Evolutionary conservation across 2,888 invertebrate species (phyloP).

Genomic region (Andricus quercusramuli): DNA sequence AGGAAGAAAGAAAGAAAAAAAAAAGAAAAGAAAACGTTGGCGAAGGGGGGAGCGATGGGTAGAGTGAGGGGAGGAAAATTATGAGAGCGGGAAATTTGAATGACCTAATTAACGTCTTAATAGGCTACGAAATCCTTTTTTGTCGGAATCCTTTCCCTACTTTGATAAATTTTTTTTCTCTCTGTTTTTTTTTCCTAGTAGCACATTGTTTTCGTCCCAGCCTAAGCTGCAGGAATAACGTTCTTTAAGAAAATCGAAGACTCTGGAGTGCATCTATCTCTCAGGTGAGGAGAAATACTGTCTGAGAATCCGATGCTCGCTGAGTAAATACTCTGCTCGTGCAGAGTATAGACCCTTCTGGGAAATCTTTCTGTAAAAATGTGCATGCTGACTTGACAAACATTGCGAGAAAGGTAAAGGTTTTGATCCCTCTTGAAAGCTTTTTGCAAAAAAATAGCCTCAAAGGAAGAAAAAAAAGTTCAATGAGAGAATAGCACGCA

Average conservation of each 20-base stretch:
- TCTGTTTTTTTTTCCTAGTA: not conserved
- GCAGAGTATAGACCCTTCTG: constrained; percentile 2
- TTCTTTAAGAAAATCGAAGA: constrained; percentile 13
- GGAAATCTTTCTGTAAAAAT: constrained; percentile 31
- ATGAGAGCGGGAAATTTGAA: no score
- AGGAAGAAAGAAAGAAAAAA: no score
- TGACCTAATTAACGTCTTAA: no score
- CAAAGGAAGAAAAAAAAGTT: not conserved
- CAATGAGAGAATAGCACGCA: no score
- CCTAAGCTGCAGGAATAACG: not conserved
- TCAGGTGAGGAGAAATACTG: constrained; percentile 15
- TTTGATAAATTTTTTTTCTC: not conserved
- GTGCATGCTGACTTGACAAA: constrained; percentile 13
- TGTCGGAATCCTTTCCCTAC: not conserved
- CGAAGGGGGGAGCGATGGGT: no score
- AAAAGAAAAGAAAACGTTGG: no score
- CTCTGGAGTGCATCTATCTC: constrained; percentile 1
- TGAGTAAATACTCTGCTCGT: constrained; percentile 9
- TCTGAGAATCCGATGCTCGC: not conserved
- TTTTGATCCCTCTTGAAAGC: not conserved
- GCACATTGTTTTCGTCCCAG: not conserved
- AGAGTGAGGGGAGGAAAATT: no score
- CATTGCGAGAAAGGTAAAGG: not conserved
- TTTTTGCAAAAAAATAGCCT: not conserved
- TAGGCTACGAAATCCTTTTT: no score